Base-by-base conservation (phyloP, 2,113 vertebrate genomes). In the Bostrychus sinensis region DNA sequence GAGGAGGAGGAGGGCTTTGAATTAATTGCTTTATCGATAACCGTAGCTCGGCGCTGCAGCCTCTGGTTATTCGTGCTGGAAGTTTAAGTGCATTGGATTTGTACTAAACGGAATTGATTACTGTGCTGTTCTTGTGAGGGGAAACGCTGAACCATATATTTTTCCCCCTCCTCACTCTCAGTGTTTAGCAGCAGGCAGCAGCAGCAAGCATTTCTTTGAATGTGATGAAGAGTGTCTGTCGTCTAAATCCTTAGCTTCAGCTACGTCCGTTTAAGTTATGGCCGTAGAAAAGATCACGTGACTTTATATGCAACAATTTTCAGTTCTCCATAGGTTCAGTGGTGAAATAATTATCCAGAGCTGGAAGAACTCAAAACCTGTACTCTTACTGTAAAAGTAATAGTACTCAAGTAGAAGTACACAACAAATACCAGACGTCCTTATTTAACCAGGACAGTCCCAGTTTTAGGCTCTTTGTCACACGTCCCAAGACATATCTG, bases 81-180 rank as follows among this genome's bases (percentile, higher is more conserved):
- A 77, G 87, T 91, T 91, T 87, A 91, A 92, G 91, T 90, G 89
- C 87, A 91, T 92, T 90, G 86, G 85, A 90, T 91, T 90, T 86
- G 74, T 86, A 85, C 86, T 90, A 89, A 91, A 88, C 62, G 65
- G 79, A 89, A 89, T 90, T 88, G 87, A 91, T 91, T 88, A 77
- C 84, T 72, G 70, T 78, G 89, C 86, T 85, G 78, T 85, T 86
- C 83, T 81, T 80, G 83, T 69, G 76, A 62, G 69, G 72, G 75
- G 73, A 70, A 78, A 84, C 36, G 84, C 82, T 87, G 83, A 86
- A 89, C 71, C 77, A 68, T 79, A 79, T 81, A 81, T 72, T 62
- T 65, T 62, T 12, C 25, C 41, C 23, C 45, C 72, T 59, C 70
- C 74, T 61, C 70, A 54, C 22, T 42, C 55, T 54, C 69, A 10